A percentile compares a stretch with the other conserved stretches of the same genome.
These are phyloP conservation scores for Montipora sp. DNA, from an alignment of 64 coral and sea anemone genomes.

Conservation along the genomic window DNA sequence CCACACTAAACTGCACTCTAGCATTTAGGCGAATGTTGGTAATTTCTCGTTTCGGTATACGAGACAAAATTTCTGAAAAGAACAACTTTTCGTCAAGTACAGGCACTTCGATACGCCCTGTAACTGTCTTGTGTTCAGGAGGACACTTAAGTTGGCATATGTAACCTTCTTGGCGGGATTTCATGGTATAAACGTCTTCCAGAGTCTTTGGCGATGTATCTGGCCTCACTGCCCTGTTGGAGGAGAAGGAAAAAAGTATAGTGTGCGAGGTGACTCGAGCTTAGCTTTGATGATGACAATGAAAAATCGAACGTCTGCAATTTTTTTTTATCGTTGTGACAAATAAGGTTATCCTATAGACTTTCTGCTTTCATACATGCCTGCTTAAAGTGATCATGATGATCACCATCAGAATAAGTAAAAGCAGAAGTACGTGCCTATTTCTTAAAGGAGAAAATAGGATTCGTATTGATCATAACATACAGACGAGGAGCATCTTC, in stretches of 20 bases:
- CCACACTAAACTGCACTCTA: constrained; percentile 58
- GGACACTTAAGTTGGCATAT: neutral
- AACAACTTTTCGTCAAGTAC: neutral
- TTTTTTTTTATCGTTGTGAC: too few relatives aligned
- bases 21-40: constrained; percentile 9
- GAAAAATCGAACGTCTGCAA: too few relatives aligned
- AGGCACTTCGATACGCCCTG: constrained; percentile 23
- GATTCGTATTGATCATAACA: neutral
- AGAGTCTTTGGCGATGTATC: neutral
- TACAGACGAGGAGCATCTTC: neutral
- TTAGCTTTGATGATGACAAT: too few relatives aligned
- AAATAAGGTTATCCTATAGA: too few relatives aligned
- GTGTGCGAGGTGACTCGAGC: neutral
- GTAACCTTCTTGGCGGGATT: constrained; percentile 57
- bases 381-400: too few relatives aligned
- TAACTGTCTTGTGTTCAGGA: neutral
- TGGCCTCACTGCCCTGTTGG: neutral
- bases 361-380: too few relatives aligned
- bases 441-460: neutral
- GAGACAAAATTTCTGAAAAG: constrained; percentile 34
- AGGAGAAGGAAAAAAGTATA: neutral
- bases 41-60: constrained; percentile 28
- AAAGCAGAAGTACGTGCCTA: too few relatives aligned
- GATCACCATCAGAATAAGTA: too few relatives aligned
- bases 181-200: neutral